Percentiles rank a stretch among this genome's conserved stretches.
These are phyloP conservation scores for Acanthochromis polyacanthus DNA, from an alignment of 2,113 vertebrate genomes.

Conservation along the genomic window DNA sequence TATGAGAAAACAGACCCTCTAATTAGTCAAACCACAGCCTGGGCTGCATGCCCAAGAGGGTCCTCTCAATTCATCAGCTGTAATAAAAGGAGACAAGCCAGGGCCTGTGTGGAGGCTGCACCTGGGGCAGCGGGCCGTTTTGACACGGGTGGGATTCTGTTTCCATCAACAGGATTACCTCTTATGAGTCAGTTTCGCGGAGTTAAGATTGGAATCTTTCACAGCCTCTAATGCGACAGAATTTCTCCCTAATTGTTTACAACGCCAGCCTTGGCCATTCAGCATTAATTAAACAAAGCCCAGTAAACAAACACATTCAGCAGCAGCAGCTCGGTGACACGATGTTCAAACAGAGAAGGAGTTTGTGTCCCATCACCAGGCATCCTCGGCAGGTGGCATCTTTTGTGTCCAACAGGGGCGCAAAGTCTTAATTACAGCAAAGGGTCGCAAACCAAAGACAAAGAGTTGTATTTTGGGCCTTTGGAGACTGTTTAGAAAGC, in stretches of 20 bases:
- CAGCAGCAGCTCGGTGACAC: slow-evolving; percentile 46
- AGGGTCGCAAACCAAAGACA: slow-evolving; percentile 51
- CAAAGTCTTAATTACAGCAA: slow-evolving; percentile 63
- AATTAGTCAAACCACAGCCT: slow-evolving; percentile 78
- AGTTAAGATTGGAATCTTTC: slow-evolving; percentile 83
- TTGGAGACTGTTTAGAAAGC: slow-evolving; percentile 27
- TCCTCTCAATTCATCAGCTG: slow-evolving; percentile 71
- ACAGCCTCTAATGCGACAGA: slow-evolving; percentile 75
- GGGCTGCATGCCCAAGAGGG: slow-evolving; percentile 76
- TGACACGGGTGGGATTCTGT: slow-evolving; percentile 83
- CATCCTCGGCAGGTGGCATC: slow-evolving; percentile 61
- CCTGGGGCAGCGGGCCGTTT: slow-evolving; percentile 79
- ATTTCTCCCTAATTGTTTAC: slow-evolving; percentile 79
- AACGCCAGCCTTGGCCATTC: slow-evolving; percentile 68
- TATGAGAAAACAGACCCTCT: slow-evolving; percentile 80
- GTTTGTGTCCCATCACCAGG: slow-evolving; percentile 66
- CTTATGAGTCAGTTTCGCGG: slow-evolving; percentile 73
- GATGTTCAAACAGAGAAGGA: slow-evolving; percentile 56
- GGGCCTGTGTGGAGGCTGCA: slow-evolving; percentile 76
- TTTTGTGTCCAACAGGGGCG: slow-evolving; percentile 41
- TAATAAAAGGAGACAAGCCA: slow-evolving; percentile 73
- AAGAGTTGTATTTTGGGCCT: slow-evolving; percentile 42
- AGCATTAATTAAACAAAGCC: slow-evolving; percentile 74
- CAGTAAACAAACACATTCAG: slow-evolving; percentile 72
- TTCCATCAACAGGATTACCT: slow-evolving; percentile 85